Percentiles rank a stretch among this genome's conserved stretches.
phyloP scores from a whole-genome alignment of 2,888 invertebrate genomes.

The Dynastes maya region DNA sequence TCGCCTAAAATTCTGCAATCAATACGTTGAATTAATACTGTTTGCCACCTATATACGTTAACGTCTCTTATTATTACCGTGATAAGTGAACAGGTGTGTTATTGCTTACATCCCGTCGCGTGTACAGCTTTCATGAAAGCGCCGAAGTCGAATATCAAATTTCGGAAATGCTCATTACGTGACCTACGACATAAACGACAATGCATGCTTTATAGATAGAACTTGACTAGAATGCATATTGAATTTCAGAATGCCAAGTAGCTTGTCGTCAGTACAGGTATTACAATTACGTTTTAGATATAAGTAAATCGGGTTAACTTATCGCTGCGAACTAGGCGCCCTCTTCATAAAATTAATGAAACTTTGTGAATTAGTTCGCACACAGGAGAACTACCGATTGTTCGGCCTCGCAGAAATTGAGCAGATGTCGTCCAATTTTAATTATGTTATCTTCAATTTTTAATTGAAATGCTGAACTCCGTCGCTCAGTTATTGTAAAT shows the following conservation, averaged over 20 bases:
- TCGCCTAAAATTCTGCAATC: background rate
- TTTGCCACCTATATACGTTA: background rate
- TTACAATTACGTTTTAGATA: background rate
- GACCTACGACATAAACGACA: constrained; percentile 64
- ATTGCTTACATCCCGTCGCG: background rate
- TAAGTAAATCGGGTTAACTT: constrained; percentile 23
- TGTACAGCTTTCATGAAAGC: constrained; percentile 2
- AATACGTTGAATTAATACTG: background rate
- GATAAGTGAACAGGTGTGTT: constrained; percentile 4
- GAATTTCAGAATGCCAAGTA: constrained; percentile 49
- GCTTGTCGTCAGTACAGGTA: background rate
- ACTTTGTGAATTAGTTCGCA: constrained; percentile 46
- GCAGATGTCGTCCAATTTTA: constrained; percentile 43
- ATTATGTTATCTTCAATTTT: constrained; percentile 44
- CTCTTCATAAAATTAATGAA: constrained; percentile 46
- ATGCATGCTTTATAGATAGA: constrained; percentile 58
- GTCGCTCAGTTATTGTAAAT: constrained; percentile 10
- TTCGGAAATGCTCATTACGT: constrained; percentile 68
- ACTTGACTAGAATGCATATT: constrained; percentile 57
- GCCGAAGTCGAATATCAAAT: constrained; percentile 63
- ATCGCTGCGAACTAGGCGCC: background rate
- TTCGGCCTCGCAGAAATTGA: constrained; percentile 25
- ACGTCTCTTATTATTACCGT: background rate
- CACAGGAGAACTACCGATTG: constrained; percentile 41
- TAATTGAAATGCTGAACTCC: constrained; percentile 37